Conservation (phyloP, 2,113 vertebrate genomes). For the Lucifuga dentata region DNA sequence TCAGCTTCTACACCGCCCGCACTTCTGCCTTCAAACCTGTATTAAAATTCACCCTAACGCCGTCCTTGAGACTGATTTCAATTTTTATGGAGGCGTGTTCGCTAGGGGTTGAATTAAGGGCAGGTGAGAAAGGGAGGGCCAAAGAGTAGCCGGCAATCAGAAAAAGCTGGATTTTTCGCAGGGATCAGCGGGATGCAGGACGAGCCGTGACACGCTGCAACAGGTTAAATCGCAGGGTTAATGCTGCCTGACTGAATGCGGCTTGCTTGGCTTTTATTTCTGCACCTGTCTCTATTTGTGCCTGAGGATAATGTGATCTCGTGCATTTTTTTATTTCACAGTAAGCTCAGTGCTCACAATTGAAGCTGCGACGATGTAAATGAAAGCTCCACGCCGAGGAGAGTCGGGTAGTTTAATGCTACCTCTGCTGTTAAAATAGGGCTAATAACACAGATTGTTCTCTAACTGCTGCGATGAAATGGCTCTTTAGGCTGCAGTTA, state of each 20-base stretch:
- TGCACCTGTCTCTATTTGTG: not conserved
- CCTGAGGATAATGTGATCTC: not conserved
- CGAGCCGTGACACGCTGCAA: slow-evolving; percentile 24
- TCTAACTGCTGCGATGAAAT: slow-evolving; percentile 42
- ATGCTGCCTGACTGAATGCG: slow-evolving; percentile 28
- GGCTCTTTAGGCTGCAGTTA: slow-evolving; percentile 52
- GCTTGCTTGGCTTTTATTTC: not conserved
- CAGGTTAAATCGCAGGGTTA: slow-evolving; percentile 50
- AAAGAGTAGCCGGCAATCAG: slow-evolving; percentile 18
- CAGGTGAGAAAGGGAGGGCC: slow-evolving; percentile 25
- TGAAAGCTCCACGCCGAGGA: slow-evolving; percentile 1
- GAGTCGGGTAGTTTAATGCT: slow-evolving; percentile 11
- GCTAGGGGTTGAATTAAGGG: slow-evolving; percentile 48
- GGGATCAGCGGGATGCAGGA: slow-evolving; percentile 36
- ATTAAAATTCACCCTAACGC: slow-evolving; percentile 57
- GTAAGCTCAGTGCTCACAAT: not conserved
- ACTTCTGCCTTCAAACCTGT: slow-evolving; percentile 15
- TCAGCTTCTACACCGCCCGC: slow-evolving; percentile 26
- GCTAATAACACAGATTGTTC: slow-evolving; percentile 35
- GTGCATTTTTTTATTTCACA: slow-evolving; percentile 16
- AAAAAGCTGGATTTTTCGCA: slow-evolving; percentile 34
- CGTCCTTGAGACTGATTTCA: slow-evolving; percentile 65
- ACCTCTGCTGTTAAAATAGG: slow-evolving; percentile 38
- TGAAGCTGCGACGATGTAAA: slow-evolving; percentile 4
- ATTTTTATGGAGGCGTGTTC: slow-evolving; percentile 65